Base-by-base conservation (phyloP, 2,113 vertebrate genomes). In the Bubo bubo region DNA sequence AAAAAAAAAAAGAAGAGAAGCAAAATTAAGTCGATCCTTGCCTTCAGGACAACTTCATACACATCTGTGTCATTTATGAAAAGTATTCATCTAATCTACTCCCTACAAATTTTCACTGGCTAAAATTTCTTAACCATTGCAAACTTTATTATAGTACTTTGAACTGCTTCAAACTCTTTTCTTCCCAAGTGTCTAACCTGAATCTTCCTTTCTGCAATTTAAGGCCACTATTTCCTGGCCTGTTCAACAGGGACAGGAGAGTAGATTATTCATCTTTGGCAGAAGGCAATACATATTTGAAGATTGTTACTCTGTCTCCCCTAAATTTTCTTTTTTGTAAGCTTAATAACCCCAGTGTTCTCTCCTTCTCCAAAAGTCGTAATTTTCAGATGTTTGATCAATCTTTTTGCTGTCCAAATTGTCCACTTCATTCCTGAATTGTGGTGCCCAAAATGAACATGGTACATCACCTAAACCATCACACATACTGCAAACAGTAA, bases 401-500 rank as follows among this genome's bases (percentile, higher is more conserved):
- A 81, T 81, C 84, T 85, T 89, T 71, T 49, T 71, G n/a, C 60
- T 90, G 85, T 77, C 64, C 60, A 89, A 91, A 81, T 28, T 5
- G 45, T 53, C 68, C 50, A 66, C 63, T 93, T 81, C 24, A 10
- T 70, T 80, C 64, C 81, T 96, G 94, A 95, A 62, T 90, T 96
- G 81, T 87, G 70, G 60, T 41, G 24, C 64, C 87, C 70, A 58
- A 55, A 94, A 79, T 50, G 70, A 87, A 14, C 60, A 14, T 60
- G 74, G 70, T 79, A 50, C 41, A 67, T 94, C 84, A 93, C 90
- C 72, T 84, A 58, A 49, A 84, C 72, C 68, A 80, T 80, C 68
- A 32, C 60, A 50, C 37, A 12, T n/a, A 17, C 74, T 74, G 77
- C 55, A 84, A 91, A 12, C 12, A 77, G 70, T 62, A 84, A 90